These are phyloP conservation scores for Ichneumoninae sp. DNA, from an alignment of 2,888 invertebrate species.

Conservation along the genomic window DNA sequence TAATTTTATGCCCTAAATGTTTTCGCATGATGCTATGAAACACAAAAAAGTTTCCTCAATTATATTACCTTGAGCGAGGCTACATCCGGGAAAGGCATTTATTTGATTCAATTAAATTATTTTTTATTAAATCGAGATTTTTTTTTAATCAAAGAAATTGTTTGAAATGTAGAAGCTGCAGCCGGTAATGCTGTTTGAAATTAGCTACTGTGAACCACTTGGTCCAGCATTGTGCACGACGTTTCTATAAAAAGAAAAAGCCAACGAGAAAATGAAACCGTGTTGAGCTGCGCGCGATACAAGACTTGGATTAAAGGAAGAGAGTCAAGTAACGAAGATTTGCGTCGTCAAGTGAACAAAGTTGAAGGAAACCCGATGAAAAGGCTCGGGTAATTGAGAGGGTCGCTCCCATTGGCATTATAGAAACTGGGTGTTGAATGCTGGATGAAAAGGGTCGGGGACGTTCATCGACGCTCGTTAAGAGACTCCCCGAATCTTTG, in stretches of 20 bases:
- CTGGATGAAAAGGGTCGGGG: background rate
- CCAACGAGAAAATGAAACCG: conserved; percentile 34
- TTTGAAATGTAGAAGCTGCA: background rate
- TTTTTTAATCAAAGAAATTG: background rate
- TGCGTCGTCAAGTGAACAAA: conserved; percentile 11
- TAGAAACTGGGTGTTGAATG: conserved; percentile 17
- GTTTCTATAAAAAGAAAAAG: background rate
- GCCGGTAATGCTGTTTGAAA: background rate
- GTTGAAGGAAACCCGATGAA: conserved; percentile 10
- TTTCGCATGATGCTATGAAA: too few species aligned
- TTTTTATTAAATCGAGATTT: background rate
- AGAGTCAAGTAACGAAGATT: conserved; percentile 23
- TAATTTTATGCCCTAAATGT: too few species aligned
- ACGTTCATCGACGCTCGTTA: background rate
- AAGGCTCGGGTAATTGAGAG: conserved; percentile 26
- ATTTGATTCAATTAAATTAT: conserved; percentile 5
- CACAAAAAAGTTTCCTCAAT: too few species aligned
- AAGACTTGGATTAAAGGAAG: background rate
- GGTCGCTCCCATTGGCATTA: conserved; percentile 34
- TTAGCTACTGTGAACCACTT: background rate
- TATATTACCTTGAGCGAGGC: too few species aligned
- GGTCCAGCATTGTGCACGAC: background rate
- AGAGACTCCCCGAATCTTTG: conserved; percentile 11
- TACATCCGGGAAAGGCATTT: background rate
- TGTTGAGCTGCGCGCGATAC: background rate